Percentiles rank a stretch among this genome's conserved stretches.
Conservation (phyloP, 2,888 invertebrate genomes). For the Lithophane semibrunnea region DNA sequence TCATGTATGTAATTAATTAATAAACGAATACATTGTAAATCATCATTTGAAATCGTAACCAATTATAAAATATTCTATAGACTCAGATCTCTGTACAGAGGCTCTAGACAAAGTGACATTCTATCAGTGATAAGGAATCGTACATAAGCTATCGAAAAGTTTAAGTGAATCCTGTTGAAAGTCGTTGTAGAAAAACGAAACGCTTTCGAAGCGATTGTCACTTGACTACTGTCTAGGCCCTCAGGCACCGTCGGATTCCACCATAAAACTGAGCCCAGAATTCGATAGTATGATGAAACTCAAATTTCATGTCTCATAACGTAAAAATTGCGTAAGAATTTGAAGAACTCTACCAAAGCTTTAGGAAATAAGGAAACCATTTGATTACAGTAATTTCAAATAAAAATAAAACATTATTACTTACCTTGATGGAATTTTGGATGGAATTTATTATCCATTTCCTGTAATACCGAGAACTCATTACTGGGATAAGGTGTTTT, state of each 20-base stretch:
- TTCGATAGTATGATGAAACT: neutral
- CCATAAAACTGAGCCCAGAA: too few species aligned
- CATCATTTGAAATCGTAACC: neutral
- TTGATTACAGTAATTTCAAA: neutral
- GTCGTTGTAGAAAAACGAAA: too few species aligned
- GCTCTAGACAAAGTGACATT: too few species aligned
- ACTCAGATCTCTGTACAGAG: too few species aligned
- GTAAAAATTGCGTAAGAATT: neutral
- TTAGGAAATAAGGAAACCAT: neutral
- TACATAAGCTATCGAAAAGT: too few species aligned
- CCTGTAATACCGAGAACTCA: constrained; percentile 4
- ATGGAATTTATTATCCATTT: constrained; percentile 20
- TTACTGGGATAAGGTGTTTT: neutral
- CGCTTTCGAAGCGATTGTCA: too few species aligned
- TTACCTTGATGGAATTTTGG: neutral
- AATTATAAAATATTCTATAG: neutral
- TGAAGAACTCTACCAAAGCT: neutral
- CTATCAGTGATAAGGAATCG: too few species aligned
- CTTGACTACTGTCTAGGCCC: too few species aligned
- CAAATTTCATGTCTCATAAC: too few species aligned
- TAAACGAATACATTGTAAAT: neutral
- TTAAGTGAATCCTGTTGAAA: too few species aligned
- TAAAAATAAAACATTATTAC: constrained; percentile 4
- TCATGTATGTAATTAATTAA: too few species aligned
- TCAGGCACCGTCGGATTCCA: too few species aligned